Percentiles rank a stretch among this genome's conserved stretches.
These are phyloP conservation scores for Perodicticus potto DNA, from an alignment of 2,797 vertebrate species.

Conservation along the genomic window DNA sequence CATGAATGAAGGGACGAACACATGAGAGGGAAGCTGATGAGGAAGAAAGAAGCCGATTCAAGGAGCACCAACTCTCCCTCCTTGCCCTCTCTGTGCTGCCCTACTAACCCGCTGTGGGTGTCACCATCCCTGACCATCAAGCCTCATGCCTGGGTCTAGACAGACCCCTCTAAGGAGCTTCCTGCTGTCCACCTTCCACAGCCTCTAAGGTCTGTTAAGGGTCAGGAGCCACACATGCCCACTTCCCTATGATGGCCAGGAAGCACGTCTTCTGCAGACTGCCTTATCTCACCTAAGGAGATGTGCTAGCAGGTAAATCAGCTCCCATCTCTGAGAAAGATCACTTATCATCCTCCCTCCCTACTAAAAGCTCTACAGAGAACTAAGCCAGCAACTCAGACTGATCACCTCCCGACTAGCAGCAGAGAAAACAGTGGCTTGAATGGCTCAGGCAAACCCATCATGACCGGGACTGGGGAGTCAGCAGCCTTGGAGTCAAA, in stretches of 20 bases:
- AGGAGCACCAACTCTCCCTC: background rate
- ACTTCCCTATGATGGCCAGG: background rate
- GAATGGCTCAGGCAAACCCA: background rate
- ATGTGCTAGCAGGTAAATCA: background rate
- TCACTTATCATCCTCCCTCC: background rate
- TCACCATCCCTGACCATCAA: background rate
- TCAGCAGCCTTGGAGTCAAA: background rate
- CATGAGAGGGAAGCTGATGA: background rate
- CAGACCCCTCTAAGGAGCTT: background rate
- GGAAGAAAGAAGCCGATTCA: background rate
- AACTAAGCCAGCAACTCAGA: background rate
- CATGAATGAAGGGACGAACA: background rate
- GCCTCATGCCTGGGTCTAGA: background rate
- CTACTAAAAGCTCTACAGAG: background rate
- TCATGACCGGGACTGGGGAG: background rate
- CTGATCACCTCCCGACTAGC: background rate
- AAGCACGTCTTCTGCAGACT: background rate
- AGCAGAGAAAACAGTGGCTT: background rate
- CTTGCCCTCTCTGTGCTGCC: background rate
- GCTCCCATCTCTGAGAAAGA: background rate
- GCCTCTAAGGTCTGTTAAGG: background rate
- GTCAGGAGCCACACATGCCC: background rate
- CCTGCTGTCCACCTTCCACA: background rate
- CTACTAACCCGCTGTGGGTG: fast-evolving
- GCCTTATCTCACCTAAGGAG: background rate